Evolutionary conservation across 2,113 vertebrate genomes (phyloP), one percentile per base, ranked within the genome.

Genomic region (Lepidothrix coronata): DNA sequence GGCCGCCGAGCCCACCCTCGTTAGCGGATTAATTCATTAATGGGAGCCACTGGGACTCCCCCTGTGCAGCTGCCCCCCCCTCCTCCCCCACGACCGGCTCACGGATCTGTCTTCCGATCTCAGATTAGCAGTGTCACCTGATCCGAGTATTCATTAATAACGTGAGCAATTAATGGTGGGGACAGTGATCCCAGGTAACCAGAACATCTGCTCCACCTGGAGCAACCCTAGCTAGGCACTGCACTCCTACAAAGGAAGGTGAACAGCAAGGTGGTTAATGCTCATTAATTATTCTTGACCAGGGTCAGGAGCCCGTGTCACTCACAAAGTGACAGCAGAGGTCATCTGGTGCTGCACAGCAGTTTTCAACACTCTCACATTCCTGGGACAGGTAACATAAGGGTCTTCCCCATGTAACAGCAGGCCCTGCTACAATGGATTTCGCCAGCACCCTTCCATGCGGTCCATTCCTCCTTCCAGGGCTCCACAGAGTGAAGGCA

Each of bases 261-360:
- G 89, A 92, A 59, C 79, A 67, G 83, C 83, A 84, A 84, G 86
- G 93, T 87, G 79, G 67, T 95, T 91, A 92, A 39, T 48, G 80
- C 76, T 87, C 76, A 24, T 95, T 89, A 77, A 91, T 95, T 97
- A 85, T 89, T 84, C 76, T 78, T 71, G 86, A 87, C 43, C 61
- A 81, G 89, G 74, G 89, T 77, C 83, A 86, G 91, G 76, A 84
- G 76, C 2, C 3, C 51, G 73, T 95, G 86, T 95, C 80, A 74
- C 83, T 80, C 48, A 37, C 5, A 0, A 24, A 84, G n/a, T 93
- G 79, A 80, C 76, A 71, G 85, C 71, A 88, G 76, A 35, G 89
- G 76, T 95, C 94, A 91, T 84, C 80, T 92, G 65, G 35, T 72
- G 70, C 54, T 63, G 35, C 91, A n/a, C 65, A 52, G 72, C 48